Conservation (phyloP, 2,797 vertebrate genomes). For the Podarcis siculus region DNA sequence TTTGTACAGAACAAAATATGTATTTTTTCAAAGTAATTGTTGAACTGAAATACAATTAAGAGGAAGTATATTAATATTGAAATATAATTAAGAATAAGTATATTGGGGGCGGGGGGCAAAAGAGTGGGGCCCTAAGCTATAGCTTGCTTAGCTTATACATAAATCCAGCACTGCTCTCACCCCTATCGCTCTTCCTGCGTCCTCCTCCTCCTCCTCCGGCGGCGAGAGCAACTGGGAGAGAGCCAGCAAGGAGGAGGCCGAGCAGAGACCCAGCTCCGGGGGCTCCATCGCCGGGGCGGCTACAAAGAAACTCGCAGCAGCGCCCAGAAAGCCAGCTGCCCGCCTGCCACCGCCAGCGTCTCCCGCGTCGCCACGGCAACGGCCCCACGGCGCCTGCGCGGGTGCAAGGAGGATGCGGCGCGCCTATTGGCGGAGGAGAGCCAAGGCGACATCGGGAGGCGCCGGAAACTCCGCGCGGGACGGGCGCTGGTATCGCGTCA, state of each 20-base stretch:
- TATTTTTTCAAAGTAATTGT: no score
- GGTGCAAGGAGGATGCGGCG: neutral
- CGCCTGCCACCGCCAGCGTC: neutral
- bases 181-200: neutral
- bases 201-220: slow-evolving; percentile 49
- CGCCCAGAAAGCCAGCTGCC: neutral
- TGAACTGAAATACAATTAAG: no score
- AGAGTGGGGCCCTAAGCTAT: no score
- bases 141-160: no score
- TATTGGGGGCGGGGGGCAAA: no score
- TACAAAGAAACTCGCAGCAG: neutral
- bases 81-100: no score
- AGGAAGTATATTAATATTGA: no score
- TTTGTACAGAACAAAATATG: no score
- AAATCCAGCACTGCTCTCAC: neutral
- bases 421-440: neutral
- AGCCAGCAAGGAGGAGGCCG: slow-evolving; percentile 29
- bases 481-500: no score
- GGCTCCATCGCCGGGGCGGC: neutral
- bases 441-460: neutral
- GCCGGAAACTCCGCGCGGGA: neutral
- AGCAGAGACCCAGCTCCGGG: neutral
- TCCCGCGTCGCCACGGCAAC: neutral
- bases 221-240: slow-evolving; percentile 70
- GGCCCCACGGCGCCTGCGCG: neutral